These are phyloP conservation scores for Austrofundulus limnaeus DNA, from an alignment of 2,113 vertebrate species.

Conservation along the genomic window DNA sequence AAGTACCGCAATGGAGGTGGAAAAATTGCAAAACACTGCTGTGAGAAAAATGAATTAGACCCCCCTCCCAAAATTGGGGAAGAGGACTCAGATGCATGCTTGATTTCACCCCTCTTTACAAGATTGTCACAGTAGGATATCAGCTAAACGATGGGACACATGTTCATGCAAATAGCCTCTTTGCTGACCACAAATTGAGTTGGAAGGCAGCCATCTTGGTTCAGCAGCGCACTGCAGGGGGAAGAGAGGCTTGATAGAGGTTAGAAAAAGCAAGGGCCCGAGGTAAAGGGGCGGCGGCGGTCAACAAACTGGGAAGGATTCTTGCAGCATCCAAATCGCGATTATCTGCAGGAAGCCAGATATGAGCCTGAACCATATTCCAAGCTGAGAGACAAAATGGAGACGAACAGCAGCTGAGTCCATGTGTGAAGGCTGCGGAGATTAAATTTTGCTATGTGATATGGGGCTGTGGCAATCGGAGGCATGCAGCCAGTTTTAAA, in stretches of 20 bases:
- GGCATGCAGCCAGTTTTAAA: conserved; percentile 28
- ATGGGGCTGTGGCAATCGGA: conserved; percentile 40
- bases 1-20: conserved; percentile 29
- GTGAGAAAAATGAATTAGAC: conserved; percentile 41
- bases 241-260: conserved; percentile 20
- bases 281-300: neutral
- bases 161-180: conserved; percentile 71
- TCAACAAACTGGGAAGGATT: conserved; percentile 26
- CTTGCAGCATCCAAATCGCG: conserved; percentile 28
- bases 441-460: conserved; percentile 55
- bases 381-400: conserved; percentile 33
- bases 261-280: conserved; percentile 22
- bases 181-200: conserved; percentile 69
- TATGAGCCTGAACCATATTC: conserved; percentile 31
- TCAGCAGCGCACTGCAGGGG: conserved; percentile 42
- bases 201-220: conserved; percentile 71
- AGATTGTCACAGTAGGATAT: conserved; percentile 58
- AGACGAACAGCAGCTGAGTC: conserved; percentile 34
- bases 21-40: conserved; percentile 28
- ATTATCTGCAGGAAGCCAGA: conserved; percentile 36
- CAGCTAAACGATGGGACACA: conserved; percentile 68
- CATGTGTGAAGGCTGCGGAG: conserved; percentile 26
- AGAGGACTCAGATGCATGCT: conserved; percentile 48
- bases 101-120: conserved; percentile 54
- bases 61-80: conserved; percentile 26